Conservation (phyloP, 2,888 invertebrate genomes). For the Malacosoma neustria region DNA sequence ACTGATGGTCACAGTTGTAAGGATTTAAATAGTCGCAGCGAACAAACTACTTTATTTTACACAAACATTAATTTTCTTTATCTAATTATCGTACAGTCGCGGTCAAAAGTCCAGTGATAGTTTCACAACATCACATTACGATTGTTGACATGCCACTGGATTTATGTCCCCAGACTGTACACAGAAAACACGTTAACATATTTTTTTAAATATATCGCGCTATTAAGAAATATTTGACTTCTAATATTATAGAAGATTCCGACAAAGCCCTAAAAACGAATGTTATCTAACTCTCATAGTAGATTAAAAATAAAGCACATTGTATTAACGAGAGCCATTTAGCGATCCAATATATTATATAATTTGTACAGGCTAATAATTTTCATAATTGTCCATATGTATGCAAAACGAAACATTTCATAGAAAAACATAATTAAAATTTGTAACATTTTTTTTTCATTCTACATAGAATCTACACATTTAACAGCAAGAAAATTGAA, state of each 20-base stretch:
- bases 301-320: conserved; percentile 53
- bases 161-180: background rate
- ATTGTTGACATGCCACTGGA: too few species aligned
- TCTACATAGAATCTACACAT: too few species aligned
- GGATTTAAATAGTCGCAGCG: conserved; percentile 17
- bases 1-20: conserved; percentile 29
- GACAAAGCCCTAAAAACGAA: conserved; percentile 29
- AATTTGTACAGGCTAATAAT: conserved; percentile 51
- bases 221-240: background rate
- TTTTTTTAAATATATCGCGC: conserved; percentile 1
- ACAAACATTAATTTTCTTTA: conserved; percentile 20
- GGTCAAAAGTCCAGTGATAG: conserved; percentile 10
- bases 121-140: too few species aligned
- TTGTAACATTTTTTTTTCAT: too few species aligned
- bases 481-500: too few species aligned
- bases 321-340: conserved; percentile 43
- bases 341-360: conserved; percentile 50
- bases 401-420: too few species aligned
- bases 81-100: conserved; percentile 15
- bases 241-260: conserved; percentile 13
- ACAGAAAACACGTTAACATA: conserved; percentile 1
- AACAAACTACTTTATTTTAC: conserved; percentile 27
- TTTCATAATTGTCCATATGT: conserved; percentile 21
- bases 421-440: too few species aligned
- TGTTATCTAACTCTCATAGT: conserved; percentile 32